These are phyloP conservation scores for Adelosebastes latens DNA, from an alignment of 2,797 vertebrate species.

Conservation along the genomic window DNA sequence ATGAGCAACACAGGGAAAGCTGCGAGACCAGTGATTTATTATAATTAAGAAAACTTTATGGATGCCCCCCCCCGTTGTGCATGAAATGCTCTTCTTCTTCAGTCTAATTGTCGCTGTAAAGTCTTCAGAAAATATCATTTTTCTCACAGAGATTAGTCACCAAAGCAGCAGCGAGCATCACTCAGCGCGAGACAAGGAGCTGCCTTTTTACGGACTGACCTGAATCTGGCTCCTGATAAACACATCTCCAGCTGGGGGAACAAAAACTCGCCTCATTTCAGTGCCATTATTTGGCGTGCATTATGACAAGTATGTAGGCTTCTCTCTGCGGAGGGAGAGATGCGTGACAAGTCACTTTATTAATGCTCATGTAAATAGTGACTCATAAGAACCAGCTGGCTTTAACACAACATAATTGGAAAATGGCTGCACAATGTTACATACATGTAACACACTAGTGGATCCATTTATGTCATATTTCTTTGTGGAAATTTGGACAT, in stretches of 20 bases:
- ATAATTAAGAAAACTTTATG: background rate
- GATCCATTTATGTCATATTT: background rate
- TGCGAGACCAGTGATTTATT: background rate
- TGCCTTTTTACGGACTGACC: slow-evolving; percentile 22
- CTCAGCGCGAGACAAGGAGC: background rate
- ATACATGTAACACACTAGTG: background rate
- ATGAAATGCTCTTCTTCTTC: background rate
- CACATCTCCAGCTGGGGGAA: slow-evolving; percentile 1
- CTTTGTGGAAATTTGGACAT: background rate
- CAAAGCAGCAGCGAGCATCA: background rate
- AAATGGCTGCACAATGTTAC: background rate
- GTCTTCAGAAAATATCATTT: background rate
- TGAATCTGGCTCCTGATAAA: slow-evolving; percentile 9
- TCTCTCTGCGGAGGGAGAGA: background rate
- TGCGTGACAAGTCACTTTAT: background rate
- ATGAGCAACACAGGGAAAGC: background rate
- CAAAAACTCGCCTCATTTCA: background rate
- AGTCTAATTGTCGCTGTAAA: background rate
- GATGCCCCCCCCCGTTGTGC: background rate
- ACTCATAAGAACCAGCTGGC: background rate
- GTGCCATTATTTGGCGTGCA: background rate
- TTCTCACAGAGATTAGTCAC: slow-evolving; percentile 14
- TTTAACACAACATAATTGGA: background rate
- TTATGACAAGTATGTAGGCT: background rate
- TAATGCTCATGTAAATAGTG: background rate